Evolutionary conservation across 2,888 invertebrate species (phyloP).

Genomic region (Hanleya hanleyi): DNA sequence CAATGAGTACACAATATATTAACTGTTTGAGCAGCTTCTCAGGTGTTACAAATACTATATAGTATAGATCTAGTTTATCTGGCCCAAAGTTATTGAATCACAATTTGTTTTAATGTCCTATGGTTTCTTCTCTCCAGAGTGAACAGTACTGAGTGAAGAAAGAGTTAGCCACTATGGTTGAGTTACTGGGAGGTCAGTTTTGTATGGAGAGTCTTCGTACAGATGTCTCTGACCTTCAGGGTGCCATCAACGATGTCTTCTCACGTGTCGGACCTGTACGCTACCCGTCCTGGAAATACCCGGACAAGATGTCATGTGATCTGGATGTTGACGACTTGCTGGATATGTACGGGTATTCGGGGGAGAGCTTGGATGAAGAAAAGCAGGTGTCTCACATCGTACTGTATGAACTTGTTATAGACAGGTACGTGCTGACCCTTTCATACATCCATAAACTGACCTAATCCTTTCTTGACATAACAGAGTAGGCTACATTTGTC

Average conservation of each 20-base stretch:
- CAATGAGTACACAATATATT: no score
- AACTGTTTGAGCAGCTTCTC: no score
- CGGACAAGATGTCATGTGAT: conserved; percentile 68
- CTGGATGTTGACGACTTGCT: conserved; percentile 69
- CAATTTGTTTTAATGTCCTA: no score
- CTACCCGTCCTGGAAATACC: conserved; percentile 73
- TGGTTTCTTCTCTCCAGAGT: no score
- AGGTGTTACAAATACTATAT: no score
- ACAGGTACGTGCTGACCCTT: conserved; percentile 57
- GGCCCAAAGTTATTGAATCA: no score
- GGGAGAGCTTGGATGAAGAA: conserved; percentile 62
- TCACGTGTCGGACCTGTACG: conserved; percentile 66
- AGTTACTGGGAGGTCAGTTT: conserved; percentile 62
- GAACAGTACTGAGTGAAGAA: no score
- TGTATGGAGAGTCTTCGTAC: conserved; percentile 70
- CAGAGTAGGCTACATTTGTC: no score
- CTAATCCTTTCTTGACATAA: not conserved
- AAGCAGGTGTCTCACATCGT: conserved; percentile 72
- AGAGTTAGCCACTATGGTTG: conserved; percentile 63
- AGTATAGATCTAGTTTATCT: no score
- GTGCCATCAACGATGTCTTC: conserved; percentile 63
- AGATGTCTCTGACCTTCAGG: conserved; percentile 71
- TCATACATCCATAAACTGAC: not conserved
- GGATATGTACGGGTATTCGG: conserved; percentile 64
- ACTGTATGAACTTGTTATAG: conserved; percentile 72